phyloP scores from a whole-genome alignment of 2,797 vertebrate genomes.

The Cossypha dichroa region DNA sequence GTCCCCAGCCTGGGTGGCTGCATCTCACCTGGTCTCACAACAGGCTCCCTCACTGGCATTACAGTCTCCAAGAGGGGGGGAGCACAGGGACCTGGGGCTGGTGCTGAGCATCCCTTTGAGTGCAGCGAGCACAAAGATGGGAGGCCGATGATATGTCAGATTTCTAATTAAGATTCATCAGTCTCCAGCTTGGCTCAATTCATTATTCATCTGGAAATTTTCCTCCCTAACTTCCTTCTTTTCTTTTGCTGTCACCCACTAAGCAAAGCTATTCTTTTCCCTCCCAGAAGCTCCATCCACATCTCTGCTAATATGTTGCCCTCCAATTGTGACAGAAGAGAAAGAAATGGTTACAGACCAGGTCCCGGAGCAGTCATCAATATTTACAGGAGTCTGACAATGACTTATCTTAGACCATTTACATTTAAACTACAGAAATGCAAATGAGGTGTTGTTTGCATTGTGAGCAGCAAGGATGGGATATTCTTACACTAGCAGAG shows the following conservation, averaged over 20 bases:
- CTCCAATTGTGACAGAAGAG: not conserved
- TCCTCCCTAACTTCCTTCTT: not conserved
- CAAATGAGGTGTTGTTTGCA: not conserved
- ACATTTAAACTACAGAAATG: not conserved
- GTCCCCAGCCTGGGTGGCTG: not conserved
- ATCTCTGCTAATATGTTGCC: not conserved
- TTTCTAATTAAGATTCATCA: not conserved
- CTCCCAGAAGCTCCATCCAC: not conserved
- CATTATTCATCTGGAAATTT: slow-evolving; percentile 37
- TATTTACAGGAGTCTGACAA: slow-evolving; percentile 36
- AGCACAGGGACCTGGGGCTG: fast-evolving
- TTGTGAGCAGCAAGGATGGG: not conserved
- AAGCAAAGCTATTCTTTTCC: not conserved
- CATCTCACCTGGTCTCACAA: not conserved
- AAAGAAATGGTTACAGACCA: not conserved
- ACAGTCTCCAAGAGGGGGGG: not conserved
- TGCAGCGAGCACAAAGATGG: fast-evolving
- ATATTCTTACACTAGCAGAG: not conserved
- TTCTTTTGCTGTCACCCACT: not conserved
- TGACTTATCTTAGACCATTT: slow-evolving; percentile 4
- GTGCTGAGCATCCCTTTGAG: fast-evolving
- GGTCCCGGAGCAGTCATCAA: not conserved
- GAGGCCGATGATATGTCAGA: fast-evolving
- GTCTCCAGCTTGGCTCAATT: not conserved
- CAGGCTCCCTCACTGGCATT: not conserved